phyloP scores from a whole-genome alignment of 2,113 vertebrate genomes.

The Gasterosteus aculeatus region DNA sequence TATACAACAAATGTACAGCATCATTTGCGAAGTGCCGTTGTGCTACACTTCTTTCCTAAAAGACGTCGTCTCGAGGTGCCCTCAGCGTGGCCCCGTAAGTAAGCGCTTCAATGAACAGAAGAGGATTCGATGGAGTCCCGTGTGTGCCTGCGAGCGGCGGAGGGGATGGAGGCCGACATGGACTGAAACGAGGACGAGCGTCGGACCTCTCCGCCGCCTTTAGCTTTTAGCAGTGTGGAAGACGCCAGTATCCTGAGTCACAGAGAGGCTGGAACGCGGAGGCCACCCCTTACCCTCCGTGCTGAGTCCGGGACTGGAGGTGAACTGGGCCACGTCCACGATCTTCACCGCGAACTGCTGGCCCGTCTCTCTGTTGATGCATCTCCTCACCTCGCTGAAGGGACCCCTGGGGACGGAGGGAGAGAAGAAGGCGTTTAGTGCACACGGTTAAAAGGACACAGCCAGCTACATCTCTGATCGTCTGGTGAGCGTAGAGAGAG shows the following conservation, averaged over 20 bases:
- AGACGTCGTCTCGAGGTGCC: conserved; percentile 29
- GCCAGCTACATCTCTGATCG: background rate
- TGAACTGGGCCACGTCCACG: conserved; percentile 99
- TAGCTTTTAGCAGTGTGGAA: background rate
- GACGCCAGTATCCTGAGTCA: background rate
- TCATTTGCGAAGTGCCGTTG: no score
- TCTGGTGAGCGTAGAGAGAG: background rate
- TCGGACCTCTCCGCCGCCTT: conserved; percentile 1
- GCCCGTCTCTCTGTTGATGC: conserved; percentile 98
- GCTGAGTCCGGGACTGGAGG: conserved; percentile 98
- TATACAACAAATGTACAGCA: no score
- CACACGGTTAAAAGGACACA: background rate
- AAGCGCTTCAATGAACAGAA: conserved; percentile 35
- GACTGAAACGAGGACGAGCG: background rate
- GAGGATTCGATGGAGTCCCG: conserved; percentile 15
- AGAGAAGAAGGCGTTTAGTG: conserved; percentile 1
- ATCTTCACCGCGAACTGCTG: conserved; percentile 99
- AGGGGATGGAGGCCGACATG: no score
- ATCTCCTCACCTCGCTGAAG: conserved; percentile 97
- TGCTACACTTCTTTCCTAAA: background rate
- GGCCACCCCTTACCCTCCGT: conserved; percentile 90
- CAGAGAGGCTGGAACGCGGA: background rate
- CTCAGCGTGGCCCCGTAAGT: conserved; percentile 8
- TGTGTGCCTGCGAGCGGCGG: background rate
- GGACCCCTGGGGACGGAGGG: conserved; percentile 85